Evolutionary conservation across 2,888 invertebrate species (phyloP), one percentile per base, ranked within the genome.

Genomic region (Melipona beecheii): DNA sequence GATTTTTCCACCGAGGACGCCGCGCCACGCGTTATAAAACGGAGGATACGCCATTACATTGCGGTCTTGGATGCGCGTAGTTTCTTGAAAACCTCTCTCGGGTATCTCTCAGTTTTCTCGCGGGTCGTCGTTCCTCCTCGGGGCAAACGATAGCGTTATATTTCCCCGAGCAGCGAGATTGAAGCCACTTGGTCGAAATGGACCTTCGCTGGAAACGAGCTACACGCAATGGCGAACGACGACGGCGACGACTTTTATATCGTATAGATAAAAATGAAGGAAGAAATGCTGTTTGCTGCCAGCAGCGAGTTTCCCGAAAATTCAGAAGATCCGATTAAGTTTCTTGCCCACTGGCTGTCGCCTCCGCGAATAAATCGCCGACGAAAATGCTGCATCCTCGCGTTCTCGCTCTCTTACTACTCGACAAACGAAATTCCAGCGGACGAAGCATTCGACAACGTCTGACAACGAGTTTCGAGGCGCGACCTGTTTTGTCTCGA

Each of bases 221-320:
- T 71, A 24, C 19, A n/a, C 21, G 54, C 69, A 78, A 75, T 74
- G 70, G 65, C 71, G 58, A 36, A 71, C 84, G 84, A 78, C 81
- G 81, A 62, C 36, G 52, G 49, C 77, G 78, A 82, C 58, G 78
- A 62, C 64, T 81, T 84, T 64, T 72, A 77, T 43, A 36, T 50
- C 72, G 70, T 13, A 6, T 27, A 19, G 49, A 65, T 69, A 54
- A 69, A 77, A 82, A 73, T 15, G 69, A 13, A 9, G 9, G 11
- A 31, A 31, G 31, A 11, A 27, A 31, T 11, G 4, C 19, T 19
- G 9, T 17, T 27, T 27, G 4, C 11, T 52, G 52, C 0, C n/a
- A 24, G n/a, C n/a, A n/a, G 56, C 15, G n/a, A 58, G 24, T 5
- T 58, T 15, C 15, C n/a, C 15, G 15, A n/a, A n/a, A 58, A n/a